phyloP scores from a whole-genome alignment of 2,797 vertebrate species.

The Ciconia nigra region DNA sequence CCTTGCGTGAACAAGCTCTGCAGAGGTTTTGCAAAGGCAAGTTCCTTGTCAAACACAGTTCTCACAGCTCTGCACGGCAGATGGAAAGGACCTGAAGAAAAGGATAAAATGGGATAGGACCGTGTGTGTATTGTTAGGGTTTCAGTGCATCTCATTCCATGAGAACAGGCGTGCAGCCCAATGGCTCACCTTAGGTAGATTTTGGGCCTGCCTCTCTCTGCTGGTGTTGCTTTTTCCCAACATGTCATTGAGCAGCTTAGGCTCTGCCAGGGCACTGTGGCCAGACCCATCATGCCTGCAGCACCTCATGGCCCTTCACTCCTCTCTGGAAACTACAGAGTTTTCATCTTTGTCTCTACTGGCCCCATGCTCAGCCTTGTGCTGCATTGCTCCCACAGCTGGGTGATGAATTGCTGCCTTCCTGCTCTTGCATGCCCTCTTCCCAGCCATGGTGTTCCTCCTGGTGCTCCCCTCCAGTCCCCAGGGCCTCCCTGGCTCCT shows the following conservation, averaged over 20 bases:
- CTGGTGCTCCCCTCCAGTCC: neutral
- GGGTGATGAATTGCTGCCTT: neutral
- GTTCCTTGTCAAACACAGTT: neutral
- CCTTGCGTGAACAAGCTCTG: neutral
- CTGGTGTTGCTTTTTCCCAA: neutral
- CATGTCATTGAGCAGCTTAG: neutral
- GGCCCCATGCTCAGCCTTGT: neutral
- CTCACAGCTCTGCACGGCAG: neutral
- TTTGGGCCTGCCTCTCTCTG: neutral
- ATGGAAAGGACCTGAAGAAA: neutral
- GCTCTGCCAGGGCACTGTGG: neutral
- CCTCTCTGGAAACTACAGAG: neutral
- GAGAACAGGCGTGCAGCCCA: neutral
- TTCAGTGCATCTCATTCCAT: neutral
- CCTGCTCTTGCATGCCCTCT: neutral
- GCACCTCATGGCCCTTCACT: neutral
- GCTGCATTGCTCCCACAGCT: neutral
- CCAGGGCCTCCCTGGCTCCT: neutral
- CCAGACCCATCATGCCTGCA: neutral
- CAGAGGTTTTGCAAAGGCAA: neutral
- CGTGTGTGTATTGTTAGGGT: neutral
- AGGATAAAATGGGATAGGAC: neutral
- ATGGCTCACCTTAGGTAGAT: rapidly evolving
- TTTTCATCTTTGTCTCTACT: neutral
- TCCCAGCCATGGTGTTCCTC: neutral